phyloP scores from a whole-genome alignment of 2,888 invertebrate genomes.

The Andricus quercusramuli region DNA sequence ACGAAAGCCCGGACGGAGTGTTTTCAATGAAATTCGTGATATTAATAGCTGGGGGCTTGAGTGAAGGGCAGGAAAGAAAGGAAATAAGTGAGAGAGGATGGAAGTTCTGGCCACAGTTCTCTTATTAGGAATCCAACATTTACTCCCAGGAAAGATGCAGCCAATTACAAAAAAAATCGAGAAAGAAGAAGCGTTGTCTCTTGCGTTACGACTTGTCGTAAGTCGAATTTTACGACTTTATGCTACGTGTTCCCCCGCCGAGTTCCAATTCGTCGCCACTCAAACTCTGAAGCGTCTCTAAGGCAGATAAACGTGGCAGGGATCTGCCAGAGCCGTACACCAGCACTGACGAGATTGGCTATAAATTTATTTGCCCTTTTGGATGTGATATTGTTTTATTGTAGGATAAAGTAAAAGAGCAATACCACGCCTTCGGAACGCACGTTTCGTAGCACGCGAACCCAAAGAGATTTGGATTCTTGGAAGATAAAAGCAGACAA shows the following conservation, averaged over 20 bases:
- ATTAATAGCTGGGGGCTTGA: conserved; percentile 62
- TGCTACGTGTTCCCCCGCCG: conserved; percentile 69
- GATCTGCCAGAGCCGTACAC: conserved; percentile 55
- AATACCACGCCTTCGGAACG: neutral
- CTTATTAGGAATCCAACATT: conserved; percentile 63
- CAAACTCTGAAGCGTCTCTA: conserved; percentile 46
- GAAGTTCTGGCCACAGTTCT: conserved; percentile 48
- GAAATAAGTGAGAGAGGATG: conserved; percentile 48
- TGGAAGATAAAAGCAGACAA: neutral
- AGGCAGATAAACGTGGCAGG: conserved; percentile 44
- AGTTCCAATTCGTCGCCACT: conserved; percentile 58
- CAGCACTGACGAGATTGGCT: conserved; percentile 73
- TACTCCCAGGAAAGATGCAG: conserved; percentile 59
- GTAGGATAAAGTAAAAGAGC: conserved; percentile 62
- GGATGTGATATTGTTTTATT: conserved; percentile 74
- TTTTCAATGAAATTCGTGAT: conserved; percentile 71
- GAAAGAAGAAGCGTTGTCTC: conserved; percentile 27
- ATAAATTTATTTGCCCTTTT: conserved; percentile 73
- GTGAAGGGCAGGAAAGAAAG: conserved; percentile 68
- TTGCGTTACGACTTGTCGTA: conserved; percentile 72
- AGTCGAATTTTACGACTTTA: conserved; percentile 75
- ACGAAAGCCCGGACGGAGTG: conserved; percentile 58
- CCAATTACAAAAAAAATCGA: conserved; percentile 53
- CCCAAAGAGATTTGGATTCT: neutral
- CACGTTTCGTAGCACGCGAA: neutral